Evolutionary conservation across 2,888 invertebrate genomes (phyloP), one percentile per base, ranked within the genome.

Genomic region (Xylocampa areola): DNA sequence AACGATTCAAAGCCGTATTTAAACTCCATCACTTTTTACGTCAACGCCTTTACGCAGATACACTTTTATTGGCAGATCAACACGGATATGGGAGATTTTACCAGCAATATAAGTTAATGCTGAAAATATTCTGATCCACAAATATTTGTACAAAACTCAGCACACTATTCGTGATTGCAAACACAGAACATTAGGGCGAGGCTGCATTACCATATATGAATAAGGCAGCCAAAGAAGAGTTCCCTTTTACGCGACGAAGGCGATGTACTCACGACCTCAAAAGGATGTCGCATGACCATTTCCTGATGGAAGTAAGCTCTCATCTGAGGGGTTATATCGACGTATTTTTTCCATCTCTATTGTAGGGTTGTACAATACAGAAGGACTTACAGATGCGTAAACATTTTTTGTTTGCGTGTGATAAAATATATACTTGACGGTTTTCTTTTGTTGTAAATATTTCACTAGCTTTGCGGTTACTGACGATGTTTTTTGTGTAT

Each of bases 181-280:
- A 67, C 66, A 66, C 65, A 61, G 62, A 60, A 61, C 68, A 68
- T 73, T 71, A 79, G 68, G 63, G 33, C 59, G 59, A 50, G 43
- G 57, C 25, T 60, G 61, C 65, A 77, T 78, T 77, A 73, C 64
- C 77, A 78, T 78, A 77, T 43, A 78, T 75, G 75, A 77, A 79
- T 76, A 73, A 68, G 50, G 60, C 61, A 55, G 39, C 58, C 52
- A 21, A 30, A 47, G 55, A 59, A 51, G 58, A 53, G 58, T 36
- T 60, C 50, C 59, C 64, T 66, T 70, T 72, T 59, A 73, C 50
- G 54, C 32, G 35, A 35, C 40, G 47, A 41, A 53, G 50, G 52
- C 53, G 33, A 43, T 51, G 53, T 59, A 36, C 62, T 52, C 37
- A 29, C 40, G 62, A 51, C 40, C 66, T 72, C 53, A 74, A 76